phyloP scores from a whole-genome alignment of 1,140 invertebrate genomes.

The Drosophila ogumai region DNA sequence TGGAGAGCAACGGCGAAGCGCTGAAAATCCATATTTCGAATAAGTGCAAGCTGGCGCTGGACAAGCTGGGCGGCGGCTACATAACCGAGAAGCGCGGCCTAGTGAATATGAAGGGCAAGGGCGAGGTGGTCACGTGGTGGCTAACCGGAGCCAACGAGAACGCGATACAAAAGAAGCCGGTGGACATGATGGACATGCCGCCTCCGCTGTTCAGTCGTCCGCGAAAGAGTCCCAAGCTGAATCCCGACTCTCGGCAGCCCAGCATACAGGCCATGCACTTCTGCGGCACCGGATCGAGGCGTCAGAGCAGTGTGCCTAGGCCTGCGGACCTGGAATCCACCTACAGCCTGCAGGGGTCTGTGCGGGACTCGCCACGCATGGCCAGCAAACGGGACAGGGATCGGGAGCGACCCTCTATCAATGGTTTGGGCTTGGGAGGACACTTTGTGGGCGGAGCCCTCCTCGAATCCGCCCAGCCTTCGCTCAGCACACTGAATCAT shows the following conservation, averaged over 20 bases:
- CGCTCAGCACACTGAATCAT: conserved; percentile 84
- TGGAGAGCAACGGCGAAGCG: conserved; percentile 97
- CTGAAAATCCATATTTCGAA: conserved; percentile 96
- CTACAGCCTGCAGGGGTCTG: conserved; percentile 81
- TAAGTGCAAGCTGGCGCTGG: conserved; percentile 92
- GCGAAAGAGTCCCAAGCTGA: conserved; percentile 90
- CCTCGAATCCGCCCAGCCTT: conserved; percentile 66
- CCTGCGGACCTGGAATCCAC: conserved; percentile 81
- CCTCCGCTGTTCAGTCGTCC: conserved; percentile 91
- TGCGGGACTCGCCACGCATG: conserved; percentile 79
- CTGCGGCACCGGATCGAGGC: conserved; percentile 77
- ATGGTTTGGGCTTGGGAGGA: conserved; percentile 57
- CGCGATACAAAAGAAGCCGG: conserved; percentile 92
- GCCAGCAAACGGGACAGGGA: conserved; percentile 58
- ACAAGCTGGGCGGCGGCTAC: conserved; percentile 94
- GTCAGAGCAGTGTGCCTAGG: conserved; percentile 85
- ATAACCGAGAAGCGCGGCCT: conserved; percentile 92
- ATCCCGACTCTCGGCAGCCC: conserved; percentile 89
- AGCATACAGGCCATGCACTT: conserved; percentile 86
- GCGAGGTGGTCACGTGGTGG: conserved; percentile 94
- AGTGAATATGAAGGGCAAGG: conserved; percentile 96
- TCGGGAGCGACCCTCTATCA: conserved; percentile 68
- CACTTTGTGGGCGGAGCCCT: conserved; percentile 57
- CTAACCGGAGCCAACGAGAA: conserved; percentile 92
- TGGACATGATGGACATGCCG: conserved; percentile 92